Conservation (phyloP, 2,888 invertebrate genomes). For the Rosalia funebris region DNA sequence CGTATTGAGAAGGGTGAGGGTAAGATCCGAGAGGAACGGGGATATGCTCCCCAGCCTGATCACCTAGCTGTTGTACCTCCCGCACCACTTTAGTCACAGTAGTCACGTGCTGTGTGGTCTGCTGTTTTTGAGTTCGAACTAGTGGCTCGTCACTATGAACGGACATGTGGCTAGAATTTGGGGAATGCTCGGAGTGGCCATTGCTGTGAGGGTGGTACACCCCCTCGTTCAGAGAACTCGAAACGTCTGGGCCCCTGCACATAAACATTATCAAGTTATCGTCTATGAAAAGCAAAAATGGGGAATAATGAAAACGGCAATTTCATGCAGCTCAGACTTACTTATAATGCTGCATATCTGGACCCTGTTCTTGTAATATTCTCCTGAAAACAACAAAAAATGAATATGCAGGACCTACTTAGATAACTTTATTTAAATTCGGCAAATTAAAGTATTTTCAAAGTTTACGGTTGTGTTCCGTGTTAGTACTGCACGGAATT, state of each 20-base stretch:
- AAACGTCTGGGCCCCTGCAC: constrained; percentile 55
- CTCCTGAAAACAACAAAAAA: constrained; percentile 67
- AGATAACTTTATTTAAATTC: constrained; percentile 15
- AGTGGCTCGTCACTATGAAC: constrained; percentile 67
- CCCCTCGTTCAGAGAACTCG: constrained; percentile 56
- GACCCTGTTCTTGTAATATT: constrained; percentile 71
- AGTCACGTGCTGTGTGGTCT: constrained; percentile 76
- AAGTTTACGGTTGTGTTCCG: neutral
- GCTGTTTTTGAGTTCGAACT: constrained; percentile 74
- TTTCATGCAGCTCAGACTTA: constrained; percentile 63
- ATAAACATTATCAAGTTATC: constrained; percentile 11
- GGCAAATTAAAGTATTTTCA: neutral
- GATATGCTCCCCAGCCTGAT: constrained; percentile 68
- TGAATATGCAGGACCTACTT: constrained; percentile 45
- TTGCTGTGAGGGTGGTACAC: constrained; percentile 68
- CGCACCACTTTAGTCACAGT: constrained; percentile 76
- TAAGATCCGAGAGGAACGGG: constrained; percentile 65
- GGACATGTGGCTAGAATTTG: constrained; percentile 68
- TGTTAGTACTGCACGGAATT: too few species aligned
- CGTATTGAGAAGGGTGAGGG: constrained; percentile 63
- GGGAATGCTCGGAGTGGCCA: constrained; percentile 73
- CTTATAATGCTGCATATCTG: constrained; percentile 75
- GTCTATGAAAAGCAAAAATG: constrained; percentile 9
- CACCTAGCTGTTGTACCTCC: constrained; percentile 71
- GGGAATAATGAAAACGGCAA: constrained; percentile 20